phyloP scores from a whole-genome alignment of 2,113 vertebrate species.

The Buteo buteo region DNA sequence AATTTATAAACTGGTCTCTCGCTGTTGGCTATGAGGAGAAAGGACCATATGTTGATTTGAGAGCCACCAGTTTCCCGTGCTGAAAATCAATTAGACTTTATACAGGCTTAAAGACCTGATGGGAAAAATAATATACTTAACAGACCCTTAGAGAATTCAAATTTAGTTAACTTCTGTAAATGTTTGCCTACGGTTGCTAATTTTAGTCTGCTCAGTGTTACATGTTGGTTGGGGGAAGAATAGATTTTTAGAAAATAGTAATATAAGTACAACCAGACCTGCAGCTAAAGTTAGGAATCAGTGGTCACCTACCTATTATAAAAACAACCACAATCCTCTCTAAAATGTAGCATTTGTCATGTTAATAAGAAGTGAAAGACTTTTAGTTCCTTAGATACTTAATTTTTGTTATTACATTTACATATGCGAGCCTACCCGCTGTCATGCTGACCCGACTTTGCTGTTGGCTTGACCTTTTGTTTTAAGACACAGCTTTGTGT shows the following conservation, averaged over 20 bases:
- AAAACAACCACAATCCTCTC: not conserved
- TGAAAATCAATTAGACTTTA: slow-evolving; percentile 26
- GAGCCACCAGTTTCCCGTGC: not conserved
- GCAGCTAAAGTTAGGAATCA: not conserved
- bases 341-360: not conserved
- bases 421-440: fast-evolving
- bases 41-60: not conserved
- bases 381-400: not conserved
- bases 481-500: not conserved
- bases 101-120: slow-evolving; percentile 7
- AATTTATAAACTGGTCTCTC: slow-evolving; percentile 28
- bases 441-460: not conserved
- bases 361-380: not conserved
- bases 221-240: not conserved
- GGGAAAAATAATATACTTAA: not conserved
- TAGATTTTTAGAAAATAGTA: not conserved
- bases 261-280: not conserved
- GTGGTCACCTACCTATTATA: not conserved
- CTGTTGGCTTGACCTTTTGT: not conserved
- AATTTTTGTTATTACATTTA: not conserved
- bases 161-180: slow-evolving; percentile 25
- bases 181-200: not conserved
- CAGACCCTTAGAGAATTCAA: slow-evolving; percentile 17
- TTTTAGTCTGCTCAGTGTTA: slow-evolving; percentile 3
- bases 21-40: not conserved